Base-by-base conservation (phyloP, 2,888 invertebrate species). In the Therioaphis trifolii region DNA sequence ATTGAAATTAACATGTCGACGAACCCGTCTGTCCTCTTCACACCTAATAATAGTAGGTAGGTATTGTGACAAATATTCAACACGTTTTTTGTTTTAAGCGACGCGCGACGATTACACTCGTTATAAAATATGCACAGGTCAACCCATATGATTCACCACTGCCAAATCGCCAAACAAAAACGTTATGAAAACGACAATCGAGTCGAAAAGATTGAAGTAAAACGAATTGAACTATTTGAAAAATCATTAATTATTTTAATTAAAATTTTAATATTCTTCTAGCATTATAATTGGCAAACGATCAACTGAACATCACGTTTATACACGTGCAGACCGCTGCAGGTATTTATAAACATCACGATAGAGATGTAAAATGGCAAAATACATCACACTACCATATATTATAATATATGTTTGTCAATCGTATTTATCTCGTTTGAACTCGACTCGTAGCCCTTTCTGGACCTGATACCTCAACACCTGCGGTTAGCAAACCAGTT, bases 401-500 rank as follows among this genome's bases (percentile, higher is more conserved):
- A 46, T 9, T 46, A 46, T 46, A 9, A 46, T 46, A 46, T 46
- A 15, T 15, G 46, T 15, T n/a, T 5, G n/a, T n/a, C 4, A 9
- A 49, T 21, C 55, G n/a, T 0, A 9, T 55, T 63, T 63, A 24
- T 63, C 18, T 4, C 29, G 27, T 15, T 18, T 21, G 40, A 69
- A 40, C 35, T 35, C 35, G 35, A 35, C 7, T 7, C 35, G 7
- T 35, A 7, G 35, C 35, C 35, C 4, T 35, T 35, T 35, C 35
- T 4, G 21, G 4, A 7, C n/a, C n/a, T n/a, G n/a, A n/a, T n/a
- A n/a, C n/a, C n/a, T 35, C 12, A 4, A 40, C 21, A 40, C 69
- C 69, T 40, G 69, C 7, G 11, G 35, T 7, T 35, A 4, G 68
- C 66, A 43, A 43, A 29, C 69, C 43, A 43, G 69, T 69, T 69